Base-by-base conservation (phyloP, 2,888 invertebrate species). In the Parapristionchus giblindavisi region DNA sequence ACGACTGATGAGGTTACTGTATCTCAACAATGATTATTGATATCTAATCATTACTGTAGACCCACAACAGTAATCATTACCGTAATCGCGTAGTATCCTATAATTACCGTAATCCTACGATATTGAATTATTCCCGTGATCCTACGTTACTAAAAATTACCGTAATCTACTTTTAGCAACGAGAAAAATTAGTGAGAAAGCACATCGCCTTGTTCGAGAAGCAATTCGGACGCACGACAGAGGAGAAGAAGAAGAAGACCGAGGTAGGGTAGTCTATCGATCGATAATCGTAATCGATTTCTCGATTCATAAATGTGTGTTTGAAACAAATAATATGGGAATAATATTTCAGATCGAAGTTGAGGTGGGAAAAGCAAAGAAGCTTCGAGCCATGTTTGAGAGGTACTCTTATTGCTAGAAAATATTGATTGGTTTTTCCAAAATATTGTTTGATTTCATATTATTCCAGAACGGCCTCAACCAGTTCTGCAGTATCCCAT, bases 121-220 rank as follows among this genome's bases (percentile, higher is more conserved):
- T n/a, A n/a, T n/a, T n/a, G n/a, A n/a, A n/a, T n/a, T n/a, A n/a
- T n/a, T n/a, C n/a, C n/a, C n/a, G n/a, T n/a, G n/a, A n/a, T n/a
- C n/a, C n/a, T n/a, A n/a, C n/a, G n/a, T n/a, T n/a, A n/a, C n/a
- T n/a, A n/a, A n/a, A n/a, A n/a, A n/a, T n/a, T n/a, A n/a, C n/a
- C n/a, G n/a, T n/a, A 21, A 36, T 60, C 21, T 8, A 60, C 17
- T 60, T 36, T 24, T 3, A 60, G 60, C 17, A 60, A 34, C 34
- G 60, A 21, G 60, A 60, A n/a, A 60, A 34, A 17, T 24, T 60
- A 5, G 60, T 60, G n/a, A 17, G 60, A 21, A 34, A 36, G 17
- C 60, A 60, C 21, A 60, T 60, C 36, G n/a, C n/a, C 17, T 60
- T 60, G 21, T 60, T 60, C 24, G 60, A 60, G 36, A 60, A 60